These are phyloP conservation scores for Dorcus parallelipipedus DNA, from an alignment of 2,888 invertebrate genomes.

Conservation along the genomic window DNA sequence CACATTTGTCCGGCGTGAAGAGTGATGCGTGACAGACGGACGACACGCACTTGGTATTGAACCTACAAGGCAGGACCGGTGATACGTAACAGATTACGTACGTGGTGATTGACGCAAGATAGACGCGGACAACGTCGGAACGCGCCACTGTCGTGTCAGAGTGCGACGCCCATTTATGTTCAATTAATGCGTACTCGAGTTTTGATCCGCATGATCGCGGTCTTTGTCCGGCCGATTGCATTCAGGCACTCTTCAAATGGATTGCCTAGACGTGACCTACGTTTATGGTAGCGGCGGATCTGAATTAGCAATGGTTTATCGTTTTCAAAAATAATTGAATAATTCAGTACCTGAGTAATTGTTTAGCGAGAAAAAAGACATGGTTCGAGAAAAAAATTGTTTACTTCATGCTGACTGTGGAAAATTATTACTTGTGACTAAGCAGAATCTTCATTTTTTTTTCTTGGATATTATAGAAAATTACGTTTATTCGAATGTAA, in stretches of 20 bases:
- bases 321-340: conserved; percentile 11
- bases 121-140: conserved; percentile 23
- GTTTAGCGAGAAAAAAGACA: not conserved
- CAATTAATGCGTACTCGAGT: conserved; percentile 26
- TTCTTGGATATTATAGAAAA: no score
- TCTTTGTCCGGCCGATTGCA: conserved; percentile 6
- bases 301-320: conserved; percentile 12
- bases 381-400: no score
- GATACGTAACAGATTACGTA: conserved; percentile 35
- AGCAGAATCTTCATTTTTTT: no score
- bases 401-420: no score
- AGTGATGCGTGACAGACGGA: conserved; percentile 27
- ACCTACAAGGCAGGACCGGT: conserved; percentile 23
- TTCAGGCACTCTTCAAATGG: conserved; percentile 7
- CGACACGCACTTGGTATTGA: conserved; percentile 23
- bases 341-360: conserved; percentile 6
- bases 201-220: conserved; percentile 23
- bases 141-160: conserved; percentile 27
- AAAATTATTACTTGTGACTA: no score
- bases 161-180: conserved; percentile 27
- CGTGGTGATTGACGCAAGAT: conserved; percentile 33
- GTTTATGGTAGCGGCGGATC: conserved; percentile 16
- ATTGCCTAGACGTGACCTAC: conserved; percentile 17
- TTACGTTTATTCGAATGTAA: no score
- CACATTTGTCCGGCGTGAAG: conserved; percentile 23